Evolutionary conservation across 2,888 invertebrate genomes (phyloP).

Genomic region (Ectemnius lituratus): DNA sequence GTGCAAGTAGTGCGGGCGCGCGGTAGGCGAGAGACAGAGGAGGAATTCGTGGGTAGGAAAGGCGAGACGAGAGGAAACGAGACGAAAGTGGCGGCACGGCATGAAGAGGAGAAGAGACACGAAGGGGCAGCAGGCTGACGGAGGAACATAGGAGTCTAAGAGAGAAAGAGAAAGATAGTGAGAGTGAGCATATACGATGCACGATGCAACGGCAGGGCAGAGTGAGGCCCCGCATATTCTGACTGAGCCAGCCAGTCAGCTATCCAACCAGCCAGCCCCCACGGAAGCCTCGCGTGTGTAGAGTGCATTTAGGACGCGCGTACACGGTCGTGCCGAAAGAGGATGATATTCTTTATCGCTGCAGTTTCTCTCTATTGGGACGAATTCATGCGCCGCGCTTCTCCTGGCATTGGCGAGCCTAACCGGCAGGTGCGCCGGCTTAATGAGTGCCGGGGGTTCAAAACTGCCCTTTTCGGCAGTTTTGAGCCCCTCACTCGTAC

Average conservation of each 20-base stretch:
- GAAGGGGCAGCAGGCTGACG: slow-evolving; percentile 3
- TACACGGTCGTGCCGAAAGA: slow-evolving; percentile 55
- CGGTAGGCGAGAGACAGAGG: slow-evolving; percentile 33
- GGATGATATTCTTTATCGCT: slow-evolving; percentile 65
- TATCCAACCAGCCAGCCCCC: slow-evolving; percentile 35
- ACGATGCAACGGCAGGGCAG: slow-evolving; percentile 21
- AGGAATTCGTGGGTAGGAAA: slow-evolving; percentile 11
- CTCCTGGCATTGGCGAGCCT: slow-evolving; percentile 28
- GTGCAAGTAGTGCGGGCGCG: slow-evolving; percentile 42
- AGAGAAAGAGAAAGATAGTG: neutral
- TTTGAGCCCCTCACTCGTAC: slow-evolving; percentile 41
- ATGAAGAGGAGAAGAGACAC: slow-evolving; percentile 32
- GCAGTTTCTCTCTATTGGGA: slow-evolving; percentile 60
- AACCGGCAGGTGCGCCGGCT: slow-evolving; percentile 59
- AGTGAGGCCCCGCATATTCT: slow-evolving; percentile 48
- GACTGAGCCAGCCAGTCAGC: slow-evolving; percentile 38
- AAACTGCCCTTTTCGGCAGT: slow-evolving; percentile 44
- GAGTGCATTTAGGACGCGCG: slow-evolving; percentile 69
- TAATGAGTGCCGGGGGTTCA: slow-evolving; percentile 51
- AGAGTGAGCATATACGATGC: slow-evolving; percentile 40
- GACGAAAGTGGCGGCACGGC: neutral
- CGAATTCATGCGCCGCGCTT: slow-evolving; percentile 57
- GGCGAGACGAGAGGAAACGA: neutral
- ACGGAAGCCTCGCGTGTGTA: slow-evolving; percentile 70
- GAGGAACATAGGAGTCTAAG: slow-evolving; percentile 15